Evolutionary conservation across 2,888 invertebrate genomes (phyloP), one percentile per base, ranked within the genome.

Genomic region (Lochmaea capreae): DNA sequence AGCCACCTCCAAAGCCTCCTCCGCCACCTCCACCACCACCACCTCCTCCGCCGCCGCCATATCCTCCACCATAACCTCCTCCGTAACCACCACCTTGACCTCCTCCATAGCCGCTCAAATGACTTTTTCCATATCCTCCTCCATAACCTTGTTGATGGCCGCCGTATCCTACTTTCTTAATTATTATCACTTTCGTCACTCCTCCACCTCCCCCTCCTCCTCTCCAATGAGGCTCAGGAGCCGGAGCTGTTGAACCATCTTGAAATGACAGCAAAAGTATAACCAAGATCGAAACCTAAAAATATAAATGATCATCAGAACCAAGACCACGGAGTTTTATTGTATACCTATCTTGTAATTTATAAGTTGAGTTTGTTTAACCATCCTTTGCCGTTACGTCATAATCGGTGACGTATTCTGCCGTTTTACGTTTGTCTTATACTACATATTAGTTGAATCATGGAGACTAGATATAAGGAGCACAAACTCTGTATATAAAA

Each of bases 221-320:
- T 54, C 16, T 54, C 16, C 9, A 18, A 54, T 54, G 54, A 9
- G 54, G 54, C 8, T 54, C 54, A 3, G 54, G 54, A 3, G 54
- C 54, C 2, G 54, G 54, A 54, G 54, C 54, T 12, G 66, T 42
- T 16, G 42, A 66, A 57, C 52, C 54, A 42, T 54, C 9, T 16
- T 22, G 18, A 16, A 42, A n/a, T 12, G 42, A 16, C 16, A 33
- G 11, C 16, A 54, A 3, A 8, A 66, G 52, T 10, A 65, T 12
- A 9, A 14, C 9, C 33, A 22, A 11, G 3, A 12, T 10, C 8
- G 22, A 54, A 18, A 52, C 1, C 66, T 54, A n/a, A 22, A 54
- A 52, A 16, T 54, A 54, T 8, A 2, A 63, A 33, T 33, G 1
- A 26, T 26, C 3, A 26, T 26, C 3, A 26, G 26, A 26, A 26